Evolutionary conservation across 2,113 vertebrate species (phyloP).

Genomic region (Toxostoma redivivum): DNA sequence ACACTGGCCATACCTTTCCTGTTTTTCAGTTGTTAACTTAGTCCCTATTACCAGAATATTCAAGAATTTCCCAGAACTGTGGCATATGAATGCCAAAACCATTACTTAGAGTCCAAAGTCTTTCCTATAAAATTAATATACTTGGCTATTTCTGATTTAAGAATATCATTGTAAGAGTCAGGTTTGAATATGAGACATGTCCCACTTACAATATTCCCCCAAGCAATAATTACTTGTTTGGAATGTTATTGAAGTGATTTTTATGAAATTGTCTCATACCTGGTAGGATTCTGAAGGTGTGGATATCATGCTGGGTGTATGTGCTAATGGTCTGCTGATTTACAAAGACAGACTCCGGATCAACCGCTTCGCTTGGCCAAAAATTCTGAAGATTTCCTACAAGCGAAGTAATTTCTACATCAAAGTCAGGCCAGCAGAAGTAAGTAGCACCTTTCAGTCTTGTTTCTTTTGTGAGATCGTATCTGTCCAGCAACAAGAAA

Average conservation of each 20-base stretch:
- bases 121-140: background rate
- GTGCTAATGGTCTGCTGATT: conserved; percentile 93
- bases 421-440: conserved; percentile 97
- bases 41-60: background rate
- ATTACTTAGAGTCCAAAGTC: background rate
- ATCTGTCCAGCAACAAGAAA: background rate
- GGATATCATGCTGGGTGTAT: conserved; percentile 98
- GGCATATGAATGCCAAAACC: background rate
- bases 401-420: conserved; percentile 99
- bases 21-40: background rate
- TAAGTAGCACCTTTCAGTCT: conserved; percentile 48
- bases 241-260: background rate
- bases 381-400: conserved; percentile 99
- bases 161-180: background rate
- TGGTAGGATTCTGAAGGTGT: conserved; percentile 94
- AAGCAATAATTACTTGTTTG: background rate
- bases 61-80: background rate
- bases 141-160: background rate
- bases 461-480: background rate
- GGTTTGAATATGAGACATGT: background rate
- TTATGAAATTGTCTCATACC: background rate
- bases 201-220: background rate
- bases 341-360: conserved; percentile 97
- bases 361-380: conserved; percentile 98
- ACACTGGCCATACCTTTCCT: background rate